Evolutionary conservation across 2,113 vertebrate genomes (phyloP).

Genomic region (Orthochromis indermauri): DNA sequence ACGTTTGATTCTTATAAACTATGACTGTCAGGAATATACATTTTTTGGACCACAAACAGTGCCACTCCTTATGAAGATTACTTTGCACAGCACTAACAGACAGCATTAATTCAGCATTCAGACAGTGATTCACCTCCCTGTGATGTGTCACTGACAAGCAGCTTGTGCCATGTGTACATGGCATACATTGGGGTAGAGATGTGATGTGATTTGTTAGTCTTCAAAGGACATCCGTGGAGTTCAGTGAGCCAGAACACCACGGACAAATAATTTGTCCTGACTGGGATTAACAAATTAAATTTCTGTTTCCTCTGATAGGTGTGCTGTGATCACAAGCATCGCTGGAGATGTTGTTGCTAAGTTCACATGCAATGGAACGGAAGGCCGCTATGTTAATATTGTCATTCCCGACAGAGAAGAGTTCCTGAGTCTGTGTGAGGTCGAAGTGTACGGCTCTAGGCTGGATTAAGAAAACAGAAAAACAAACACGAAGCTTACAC

Average conservation of each 20-base stretch:
- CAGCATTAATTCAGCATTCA: neutral
- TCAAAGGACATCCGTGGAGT: neutral
- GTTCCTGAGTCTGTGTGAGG: neutral
- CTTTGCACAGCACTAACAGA: neutral
- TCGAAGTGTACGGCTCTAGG: neutral
- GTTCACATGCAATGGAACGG: neutral
- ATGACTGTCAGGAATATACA: neutral
- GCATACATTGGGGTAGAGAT: neutral
- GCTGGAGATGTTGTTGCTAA: neutral
- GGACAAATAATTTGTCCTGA: neutral
- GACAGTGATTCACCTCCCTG: fast-evolving
- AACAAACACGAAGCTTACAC: neutral
- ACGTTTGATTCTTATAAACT: neutral
- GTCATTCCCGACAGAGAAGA: neutral
- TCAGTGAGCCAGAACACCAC: neutral
- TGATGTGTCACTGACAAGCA: neutral
- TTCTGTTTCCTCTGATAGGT: neutral
- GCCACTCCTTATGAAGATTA: neutral
- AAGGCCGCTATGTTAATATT: neutral
- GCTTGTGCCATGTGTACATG: neutral
- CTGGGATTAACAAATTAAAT: neutral
- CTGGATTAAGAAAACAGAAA: neutral
- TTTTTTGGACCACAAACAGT: neutral
- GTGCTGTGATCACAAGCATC: neutral
- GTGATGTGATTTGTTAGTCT: neutral